phyloP scores from a whole-genome alignment of 2,797 vertebrate genomes.

The Sternarchorhynchus goeldii region DNA sequence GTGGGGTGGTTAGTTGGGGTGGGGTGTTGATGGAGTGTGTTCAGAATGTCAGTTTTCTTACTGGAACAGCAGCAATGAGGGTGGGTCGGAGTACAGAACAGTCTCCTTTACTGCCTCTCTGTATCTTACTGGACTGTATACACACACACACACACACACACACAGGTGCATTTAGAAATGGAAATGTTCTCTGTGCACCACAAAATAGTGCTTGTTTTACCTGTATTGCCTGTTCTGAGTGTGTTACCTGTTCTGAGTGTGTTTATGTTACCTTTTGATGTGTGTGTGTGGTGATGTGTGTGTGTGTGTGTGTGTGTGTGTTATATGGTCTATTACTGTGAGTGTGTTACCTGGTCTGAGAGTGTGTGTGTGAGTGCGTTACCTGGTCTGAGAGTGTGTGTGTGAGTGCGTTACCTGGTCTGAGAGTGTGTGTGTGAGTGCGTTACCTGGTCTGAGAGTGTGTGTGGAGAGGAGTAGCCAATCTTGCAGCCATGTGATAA shows the following conservation, averaged over 20 bases:
- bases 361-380: constrained; percentile 69
- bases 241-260: too few relatives aligned
- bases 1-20: neutral
- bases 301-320: too few relatives aligned
- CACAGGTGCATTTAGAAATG: neutral
- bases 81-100: constrained; percentile 82
- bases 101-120: constrained; percentile 85
- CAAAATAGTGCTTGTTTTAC: too few relatives aligned
- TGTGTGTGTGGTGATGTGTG: too few relatives aligned
- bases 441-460: constrained; percentile 83
- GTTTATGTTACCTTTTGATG: too few relatives aligned
- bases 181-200: too few relatives aligned
- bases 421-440: neutral
- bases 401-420: too few relatives aligned
- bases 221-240: too few relatives aligned
- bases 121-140: constrained; percentile 86
- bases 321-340: too few relatives aligned
- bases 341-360: constrained; percentile 77
- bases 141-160: constrained; percentile 37
- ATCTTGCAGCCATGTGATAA: constrained; percentile 85
- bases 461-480: constrained; percentile 86
- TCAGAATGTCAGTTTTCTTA: constrained; percentile 48
- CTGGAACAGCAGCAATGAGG: constrained; percentile 85
- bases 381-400: too few relatives aligned
- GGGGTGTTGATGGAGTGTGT: neutral